phyloP scores from a whole-genome alignment of 2,888 invertebrate species.

The Idaea straminata region DNA sequence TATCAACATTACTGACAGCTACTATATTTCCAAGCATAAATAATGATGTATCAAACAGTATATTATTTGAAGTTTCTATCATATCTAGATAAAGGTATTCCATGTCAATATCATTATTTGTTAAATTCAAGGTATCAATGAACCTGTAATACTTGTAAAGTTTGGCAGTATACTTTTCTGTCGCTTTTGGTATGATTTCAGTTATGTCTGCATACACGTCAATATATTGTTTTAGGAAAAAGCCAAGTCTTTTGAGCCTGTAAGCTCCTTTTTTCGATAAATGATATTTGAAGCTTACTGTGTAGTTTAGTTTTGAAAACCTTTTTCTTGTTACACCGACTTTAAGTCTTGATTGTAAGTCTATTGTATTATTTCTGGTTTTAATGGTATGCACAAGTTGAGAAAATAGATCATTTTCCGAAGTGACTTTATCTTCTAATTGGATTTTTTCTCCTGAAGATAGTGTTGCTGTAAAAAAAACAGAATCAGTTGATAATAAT shows the following conservation, averaged over 20 bases:
- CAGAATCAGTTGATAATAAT: background rate
- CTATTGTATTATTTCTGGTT: background rate
- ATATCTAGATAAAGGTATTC: background rate
- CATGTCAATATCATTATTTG: background rate
- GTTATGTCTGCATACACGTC: background rate
- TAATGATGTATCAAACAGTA: background rate
- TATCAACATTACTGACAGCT: background rate
- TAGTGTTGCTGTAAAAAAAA: background rate
- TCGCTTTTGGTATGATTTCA: background rate
- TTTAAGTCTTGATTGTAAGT: background rate
- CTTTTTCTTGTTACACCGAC: background rate
- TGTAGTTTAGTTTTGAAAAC: background rate
- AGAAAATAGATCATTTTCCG: background rate
- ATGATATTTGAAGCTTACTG: background rate
- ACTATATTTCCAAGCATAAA: background rate
- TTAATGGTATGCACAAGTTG: background rate
- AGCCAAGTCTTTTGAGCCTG: background rate
- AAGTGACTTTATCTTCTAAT: background rate
- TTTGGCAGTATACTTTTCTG: background rate
- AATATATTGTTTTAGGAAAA: background rate
- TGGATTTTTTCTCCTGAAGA: background rate
- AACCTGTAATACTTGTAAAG: background rate
- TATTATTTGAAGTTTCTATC: background rate
- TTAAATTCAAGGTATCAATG: background rate
- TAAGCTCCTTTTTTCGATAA: background rate